Evolutionary conservation across 1,140 invertebrate genomes (phyloP).

Genomic region (Steinernema feltiae): DNA sequence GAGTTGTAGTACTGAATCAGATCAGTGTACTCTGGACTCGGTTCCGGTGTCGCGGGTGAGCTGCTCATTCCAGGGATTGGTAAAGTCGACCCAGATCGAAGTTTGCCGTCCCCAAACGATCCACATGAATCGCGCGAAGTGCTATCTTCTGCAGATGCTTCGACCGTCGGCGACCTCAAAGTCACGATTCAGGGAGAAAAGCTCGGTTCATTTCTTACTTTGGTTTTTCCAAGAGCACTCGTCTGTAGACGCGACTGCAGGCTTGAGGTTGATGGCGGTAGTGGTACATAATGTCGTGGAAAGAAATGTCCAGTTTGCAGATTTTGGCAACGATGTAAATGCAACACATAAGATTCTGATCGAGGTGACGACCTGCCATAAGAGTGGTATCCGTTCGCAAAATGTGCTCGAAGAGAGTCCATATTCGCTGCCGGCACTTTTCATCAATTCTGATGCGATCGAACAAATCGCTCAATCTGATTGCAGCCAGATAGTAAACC

Average conservation of each 20-base stretch:
- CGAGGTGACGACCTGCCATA: slow-evolving; percentile 84
- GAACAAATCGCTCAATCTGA: slow-evolving; percentile 82
- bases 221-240: slow-evolving; percentile 37
- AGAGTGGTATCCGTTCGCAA: slow-evolving; percentile 76
- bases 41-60: slow-evolving; percentile 42
- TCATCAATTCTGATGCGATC: slow-evolving; percentile 65
- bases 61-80: slow-evolving; percentile 32
- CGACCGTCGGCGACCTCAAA: slow-evolving; percentile 19
- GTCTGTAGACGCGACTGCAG: slow-evolving; percentile 40
- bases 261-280: slow-evolving; percentile 53
- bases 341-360: slow-evolving; percentile 96
- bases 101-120: slow-evolving; percentile 17
- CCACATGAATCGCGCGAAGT: slow-evolving; percentile 44
- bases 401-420: slow-evolving; percentile 90
- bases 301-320: slow-evolving; percentile 32
- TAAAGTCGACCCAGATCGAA: slow-evolving; percentile 33
- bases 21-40: slow-evolving; percentile 40
- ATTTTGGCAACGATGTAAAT: slow-evolving; percentile 89
- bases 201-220: slow-evolving; percentile 12
- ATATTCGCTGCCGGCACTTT: slow-evolving; percentile 36
- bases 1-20: slow-evolving; percentile 51
- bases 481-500: slow-evolving; percentile 83
- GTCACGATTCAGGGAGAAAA: neutral
- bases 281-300: slow-evolving; percentile 51
- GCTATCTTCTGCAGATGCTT: slow-evolving; percentile 32